phyloP scores from a whole-genome alignment of 2,113 vertebrate genomes.

The Periophthalmus modestus region DNA sequence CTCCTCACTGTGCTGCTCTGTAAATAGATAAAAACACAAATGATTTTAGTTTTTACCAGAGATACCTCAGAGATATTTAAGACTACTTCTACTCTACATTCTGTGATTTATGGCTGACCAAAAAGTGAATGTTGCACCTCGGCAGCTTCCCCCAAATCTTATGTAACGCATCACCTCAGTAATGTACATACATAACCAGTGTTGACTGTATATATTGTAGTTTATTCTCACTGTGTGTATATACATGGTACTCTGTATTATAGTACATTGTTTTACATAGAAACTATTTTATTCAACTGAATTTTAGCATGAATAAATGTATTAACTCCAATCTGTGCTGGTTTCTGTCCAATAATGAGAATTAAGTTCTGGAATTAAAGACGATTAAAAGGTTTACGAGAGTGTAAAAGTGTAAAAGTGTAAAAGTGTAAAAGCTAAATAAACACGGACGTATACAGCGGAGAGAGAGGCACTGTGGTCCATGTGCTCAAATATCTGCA shows the following conservation, averaged over 20 bases:
- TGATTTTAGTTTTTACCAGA: constrained; percentile 39
- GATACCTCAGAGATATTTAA: constrained; percentile 74
- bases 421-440: no score
- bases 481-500: not conserved
- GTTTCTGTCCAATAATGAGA: not conserved
- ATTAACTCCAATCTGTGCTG: not conserved
- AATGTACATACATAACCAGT: constrained; percentile 16
- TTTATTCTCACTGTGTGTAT: constrained; percentile 58
- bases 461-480: not conserved
- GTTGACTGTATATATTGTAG: constrained; percentile 8
- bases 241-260: constrained; percentile 43
- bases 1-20: constrained; percentile 73
- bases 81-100: constrained; percentile 33
- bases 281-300: constrained; percentile 66
- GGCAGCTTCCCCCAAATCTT: constrained; percentile 62
- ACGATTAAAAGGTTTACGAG: constrained; percentile 6
- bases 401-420: not conserved
- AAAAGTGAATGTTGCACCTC: constrained; percentile 52
- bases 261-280: constrained; percentile 55
- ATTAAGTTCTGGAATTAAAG: not conserved
- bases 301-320: constrained; percentile 49
- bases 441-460: not conserved
- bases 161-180: constrained; percentile 20
- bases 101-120: constrained; percentile 53
- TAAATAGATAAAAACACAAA: constrained; percentile 54